A percentile compares a stretch with the other conserved stretches of the same genome.
Conservation (phyloP, 1,140 invertebrate genomes). For the Sesamia nonagrioides region DNA sequence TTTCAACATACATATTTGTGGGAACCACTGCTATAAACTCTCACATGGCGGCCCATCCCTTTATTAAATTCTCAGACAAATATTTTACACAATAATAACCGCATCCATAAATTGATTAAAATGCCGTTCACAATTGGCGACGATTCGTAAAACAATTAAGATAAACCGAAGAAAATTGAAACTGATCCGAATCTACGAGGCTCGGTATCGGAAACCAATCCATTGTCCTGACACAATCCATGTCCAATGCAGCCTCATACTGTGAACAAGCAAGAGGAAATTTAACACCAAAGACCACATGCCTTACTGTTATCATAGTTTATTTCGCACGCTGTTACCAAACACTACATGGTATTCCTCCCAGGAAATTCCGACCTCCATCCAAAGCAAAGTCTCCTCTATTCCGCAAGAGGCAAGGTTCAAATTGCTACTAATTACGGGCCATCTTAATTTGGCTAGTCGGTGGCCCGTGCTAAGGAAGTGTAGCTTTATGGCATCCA, state of each 20-base stretch:
- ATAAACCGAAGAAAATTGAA: constrained; percentile 29
- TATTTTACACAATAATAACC: constrained; percentile 14
- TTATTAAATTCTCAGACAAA: constrained; percentile 27
- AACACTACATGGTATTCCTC: constrained; percentile 61
- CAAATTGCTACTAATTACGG: constrained; percentile 34
- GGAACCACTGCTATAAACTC: neutral
- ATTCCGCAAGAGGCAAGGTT: neutral
- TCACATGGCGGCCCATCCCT: neutral
- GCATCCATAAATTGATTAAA: constrained; percentile 37
- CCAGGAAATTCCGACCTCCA: constrained; percentile 54
- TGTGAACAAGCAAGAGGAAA: constrained; percentile 60
- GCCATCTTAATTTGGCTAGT: constrained; percentile 60
- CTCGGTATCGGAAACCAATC: neutral
- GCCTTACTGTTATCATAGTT: constrained; percentile 75
- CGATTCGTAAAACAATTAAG: constrained; percentile 32
- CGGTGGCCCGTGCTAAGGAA: constrained; percentile 70
- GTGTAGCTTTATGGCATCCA: constrained; percentile 73
- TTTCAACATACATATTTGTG: neutral
- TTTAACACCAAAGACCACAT: constrained; percentile 70
- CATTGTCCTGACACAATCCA: constrained; percentile 40
- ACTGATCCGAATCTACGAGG: constrained; percentile 24
- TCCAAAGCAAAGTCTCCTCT: neutral
- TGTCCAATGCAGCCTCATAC: constrained; percentile 47
- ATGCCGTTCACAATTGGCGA: neutral
- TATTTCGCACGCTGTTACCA: constrained; percentile 73